phyloP scores from a whole-genome alignment of 2,888 invertebrate genomes.

The Dolichomitus sp. region DNA sequence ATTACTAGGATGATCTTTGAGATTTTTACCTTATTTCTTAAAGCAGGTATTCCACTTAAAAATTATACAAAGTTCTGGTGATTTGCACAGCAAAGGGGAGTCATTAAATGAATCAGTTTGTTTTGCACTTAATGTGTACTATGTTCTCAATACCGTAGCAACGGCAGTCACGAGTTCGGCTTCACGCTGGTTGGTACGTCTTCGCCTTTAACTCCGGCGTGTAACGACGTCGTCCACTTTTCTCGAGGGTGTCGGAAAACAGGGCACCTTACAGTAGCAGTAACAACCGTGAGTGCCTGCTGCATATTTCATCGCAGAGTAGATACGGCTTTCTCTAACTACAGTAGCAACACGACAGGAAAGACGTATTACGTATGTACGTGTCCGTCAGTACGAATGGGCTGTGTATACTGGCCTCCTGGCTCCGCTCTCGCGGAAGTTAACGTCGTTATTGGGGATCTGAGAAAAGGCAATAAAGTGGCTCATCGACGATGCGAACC shows the following conservation, averaged over 20 bases:
- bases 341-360: conserved; percentile 15
- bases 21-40: too few relatives aligned
- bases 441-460: conserved; percentile 64
- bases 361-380: conserved; percentile 39
- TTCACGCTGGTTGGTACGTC: background rate
- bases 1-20: too few relatives aligned
- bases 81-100: background rate
- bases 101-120: background rate
- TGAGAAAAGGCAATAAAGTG: conserved; percentile 66
- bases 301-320: conserved; percentile 55
- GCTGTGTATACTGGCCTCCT: conserved; percentile 18
- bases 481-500: conserved; percentile 65
- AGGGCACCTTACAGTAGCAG: conserved; percentile 15
- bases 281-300: conserved; percentile 53
- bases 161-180: background rate
- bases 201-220: conserved; percentile 29
- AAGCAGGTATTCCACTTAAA: too few relatives aligned
- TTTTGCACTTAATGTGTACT: background rate
- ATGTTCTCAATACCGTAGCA: background rate
- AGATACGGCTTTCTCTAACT: conserved; percentile 15
- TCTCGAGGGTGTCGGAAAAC: conserved; percentile 40
- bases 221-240: conserved; percentile 24
- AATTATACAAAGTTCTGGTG: too few relatives aligned
- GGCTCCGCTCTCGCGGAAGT: conserved; percentile 42
- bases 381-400: conserved; percentile 13